Conservation (phyloP, 2,888 invertebrate genomes). For the Cheilosia urbana region DNA sequence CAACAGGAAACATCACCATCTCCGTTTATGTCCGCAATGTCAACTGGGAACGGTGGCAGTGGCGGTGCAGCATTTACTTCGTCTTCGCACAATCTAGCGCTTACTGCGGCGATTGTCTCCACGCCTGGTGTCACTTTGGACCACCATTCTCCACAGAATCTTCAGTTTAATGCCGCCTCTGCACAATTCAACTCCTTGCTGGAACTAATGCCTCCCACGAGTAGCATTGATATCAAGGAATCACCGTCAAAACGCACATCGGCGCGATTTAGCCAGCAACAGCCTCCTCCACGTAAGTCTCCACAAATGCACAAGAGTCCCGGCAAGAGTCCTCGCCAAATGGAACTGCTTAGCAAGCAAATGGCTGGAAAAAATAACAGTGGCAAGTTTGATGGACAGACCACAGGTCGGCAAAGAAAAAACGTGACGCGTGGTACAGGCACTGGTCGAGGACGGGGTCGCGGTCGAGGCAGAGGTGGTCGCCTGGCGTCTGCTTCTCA, state of each 20-base stretch:
- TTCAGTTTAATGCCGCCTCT: slow-evolving; percentile 72
- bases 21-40: slow-evolving; percentile 53
- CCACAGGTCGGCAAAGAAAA: slow-evolving; percentile 81
- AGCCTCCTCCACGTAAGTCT: slow-evolving; percentile 84
- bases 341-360: slow-evolving; percentile 82
- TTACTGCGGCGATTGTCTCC: slow-evolving; percentile 92
- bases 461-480: slow-evolving; percentile 84
- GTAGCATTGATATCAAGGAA: slow-evolving; percentile 77
- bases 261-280: slow-evolving; percentile 79
- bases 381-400: slow-evolving; percentile 66
- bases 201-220: slow-evolving; percentile 77
- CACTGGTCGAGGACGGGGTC: slow-evolving; percentile 80
- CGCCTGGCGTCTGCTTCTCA: slow-evolving; percentile 79
- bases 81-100: slow-evolving; percentile 91
- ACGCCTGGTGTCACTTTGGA: slow-evolving; percentile 82
- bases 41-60: slow-evolving; percentile 78
- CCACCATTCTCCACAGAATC: slow-evolving; percentile 78
- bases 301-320: slow-evolving; percentile 87
- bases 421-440: slow-evolving; percentile 82
- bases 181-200: slow-evolving; percentile 76
- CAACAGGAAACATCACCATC: slow-evolving; percentile 78
- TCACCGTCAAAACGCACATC: slow-evolving; percentile 81
- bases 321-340: slow-evolving; percentile 88
- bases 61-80: slow-evolving; percentile 91
- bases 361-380: slow-evolving; percentile 77